Conservation (phyloP, 2,113 vertebrate genomes). For the Pristiophorus japonicus region DNA sequence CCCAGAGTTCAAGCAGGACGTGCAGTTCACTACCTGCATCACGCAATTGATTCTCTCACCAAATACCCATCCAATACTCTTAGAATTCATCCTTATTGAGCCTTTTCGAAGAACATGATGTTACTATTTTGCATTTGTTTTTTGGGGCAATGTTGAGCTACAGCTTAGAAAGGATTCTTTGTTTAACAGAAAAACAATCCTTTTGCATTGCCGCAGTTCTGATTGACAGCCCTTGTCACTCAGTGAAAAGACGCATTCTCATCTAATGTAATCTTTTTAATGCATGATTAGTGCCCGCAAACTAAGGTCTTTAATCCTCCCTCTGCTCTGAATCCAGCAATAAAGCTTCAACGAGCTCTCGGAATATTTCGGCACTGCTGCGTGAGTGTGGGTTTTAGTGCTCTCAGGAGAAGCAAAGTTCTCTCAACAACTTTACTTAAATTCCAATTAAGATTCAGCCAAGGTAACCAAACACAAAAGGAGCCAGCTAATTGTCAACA, state of each 20-base stretch:
- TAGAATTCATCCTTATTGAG: not conserved
- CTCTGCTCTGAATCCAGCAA: not conserved
- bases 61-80: not conserved
- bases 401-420: not conserved
- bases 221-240: not conserved
- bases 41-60: not conserved
- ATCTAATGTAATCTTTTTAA: conserved; percentile 23
- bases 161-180: conserved; percentile 3
- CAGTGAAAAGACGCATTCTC: conserved; percentile 14
- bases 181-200: not conserved
- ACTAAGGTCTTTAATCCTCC: conserved; percentile 13
- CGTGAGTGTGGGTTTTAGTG: not conserved
- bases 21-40: not conserved
- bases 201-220: not conserved
- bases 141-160: not conserved
- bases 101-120: not conserved
- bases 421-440: conserved; percentile 11
- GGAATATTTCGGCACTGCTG: not conserved
- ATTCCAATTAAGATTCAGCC: not conserved
- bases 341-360: conserved; percentile 7
- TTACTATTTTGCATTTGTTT: not conserved
- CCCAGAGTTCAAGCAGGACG: not conserved
- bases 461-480: not conserved
- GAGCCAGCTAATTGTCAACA: not conserved
- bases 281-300: conserved; percentile 11